Evolutionary conservation across 1,140 invertebrate genomes (phyloP).

Genomic region (Nixonia krombeini): DNA sequence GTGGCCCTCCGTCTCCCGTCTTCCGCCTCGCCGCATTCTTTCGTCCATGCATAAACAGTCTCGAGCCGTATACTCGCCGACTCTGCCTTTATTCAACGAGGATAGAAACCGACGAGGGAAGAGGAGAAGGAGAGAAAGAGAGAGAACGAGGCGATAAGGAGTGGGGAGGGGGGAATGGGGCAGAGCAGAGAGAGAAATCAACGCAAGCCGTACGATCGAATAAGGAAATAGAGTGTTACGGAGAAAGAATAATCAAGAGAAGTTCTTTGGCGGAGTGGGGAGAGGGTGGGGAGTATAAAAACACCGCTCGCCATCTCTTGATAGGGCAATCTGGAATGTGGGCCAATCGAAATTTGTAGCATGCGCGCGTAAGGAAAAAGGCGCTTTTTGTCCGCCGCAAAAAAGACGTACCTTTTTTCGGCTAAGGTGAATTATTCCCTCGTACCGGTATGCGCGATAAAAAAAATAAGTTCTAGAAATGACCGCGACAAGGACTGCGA

Average conservation of each 20-base stretch:
- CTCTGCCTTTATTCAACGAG: too few species aligned
- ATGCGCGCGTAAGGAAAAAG: too few species aligned
- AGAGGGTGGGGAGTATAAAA: slow-evolving; percentile 14
- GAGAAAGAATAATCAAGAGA: slow-evolving; percentile 16
- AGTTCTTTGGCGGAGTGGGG: too few species aligned
- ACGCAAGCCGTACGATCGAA: slow-evolving; percentile 1
- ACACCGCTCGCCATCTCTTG: not conserved
- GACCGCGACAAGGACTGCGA: too few species aligned
- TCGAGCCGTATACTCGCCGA: too few species aligned
- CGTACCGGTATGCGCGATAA: too few species aligned
- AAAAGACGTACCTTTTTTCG: too few species aligned
- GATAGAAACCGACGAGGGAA: too few species aligned
- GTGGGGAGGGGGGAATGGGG: slow-evolving; percentile 5
- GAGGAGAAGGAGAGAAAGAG: not conserved
- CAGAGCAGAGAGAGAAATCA: not conserved
- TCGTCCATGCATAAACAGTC: not conserved
- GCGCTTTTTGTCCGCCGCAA: too few species aligned
- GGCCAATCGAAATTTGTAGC: not conserved
- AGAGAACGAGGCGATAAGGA: slow-evolving; percentile 10
- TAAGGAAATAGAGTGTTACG: slow-evolving; percentile 3
- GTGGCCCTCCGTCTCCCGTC: not conserved
- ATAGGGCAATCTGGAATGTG: not conserved
- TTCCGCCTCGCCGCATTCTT: too few species aligned
- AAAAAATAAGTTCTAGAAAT: too few species aligned
- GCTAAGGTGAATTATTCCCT: too few species aligned